A percentile compares a stretch with the other conserved stretches of the same genome.
These are phyloP conservation scores for Sinonovacula constricta DNA, from an alignment of 1,140 invertebrate genomes.

Conservation along the genomic window DNA sequence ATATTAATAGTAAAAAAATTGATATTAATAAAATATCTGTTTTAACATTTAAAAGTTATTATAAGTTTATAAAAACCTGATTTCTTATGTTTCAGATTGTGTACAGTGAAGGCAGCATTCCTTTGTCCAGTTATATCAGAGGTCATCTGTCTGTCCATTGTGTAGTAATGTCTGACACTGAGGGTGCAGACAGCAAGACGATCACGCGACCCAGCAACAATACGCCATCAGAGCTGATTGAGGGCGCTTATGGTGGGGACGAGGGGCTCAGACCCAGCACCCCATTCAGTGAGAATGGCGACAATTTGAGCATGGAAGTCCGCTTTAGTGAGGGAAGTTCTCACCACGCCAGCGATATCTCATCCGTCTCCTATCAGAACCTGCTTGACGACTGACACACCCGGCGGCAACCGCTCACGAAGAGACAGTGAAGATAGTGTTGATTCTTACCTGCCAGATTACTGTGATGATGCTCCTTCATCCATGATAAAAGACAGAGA, in stretches of 20 bases:
- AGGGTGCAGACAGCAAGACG: slow-evolving; percentile 22
- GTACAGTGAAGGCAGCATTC: not conserved
- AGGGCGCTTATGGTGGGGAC: slow-evolving; percentile 62
- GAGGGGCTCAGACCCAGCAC: slow-evolving; percentile 50
- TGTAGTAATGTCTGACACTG: slow-evolving; percentile 42
- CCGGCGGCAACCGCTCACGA: slow-evolving; percentile 61
- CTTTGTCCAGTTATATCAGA: not conserved
- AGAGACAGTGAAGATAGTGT: slow-evolving; percentile 73
- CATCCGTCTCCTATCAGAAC: slow-evolving; percentile 75
- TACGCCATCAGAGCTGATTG: slow-evolving; percentile 38
- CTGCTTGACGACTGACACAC: slow-evolving; percentile 70
- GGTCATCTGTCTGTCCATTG: not conserved
- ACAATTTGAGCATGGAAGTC: slow-evolving; percentile 75
- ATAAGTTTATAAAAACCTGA: no score
- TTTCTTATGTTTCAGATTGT: not conserved
- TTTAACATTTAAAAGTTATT: no score
- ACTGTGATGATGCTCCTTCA: slow-evolving; percentile 61
- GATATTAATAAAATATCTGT: no score
- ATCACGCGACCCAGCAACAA: slow-evolving; percentile 5
- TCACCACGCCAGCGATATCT: slow-evolving; percentile 75
- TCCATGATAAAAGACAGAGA: slow-evolving; percentile 60
- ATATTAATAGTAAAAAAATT: no score
- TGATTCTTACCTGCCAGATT: slow-evolving; percentile 70
- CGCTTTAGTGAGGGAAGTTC: slow-evolving; percentile 74
- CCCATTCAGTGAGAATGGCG: slow-evolving; percentile 58